These are phyloP conservation scores for Embidobia sp. DNA, from an alignment of 2,888 invertebrate species.

Conservation along the genomic window DNA sequence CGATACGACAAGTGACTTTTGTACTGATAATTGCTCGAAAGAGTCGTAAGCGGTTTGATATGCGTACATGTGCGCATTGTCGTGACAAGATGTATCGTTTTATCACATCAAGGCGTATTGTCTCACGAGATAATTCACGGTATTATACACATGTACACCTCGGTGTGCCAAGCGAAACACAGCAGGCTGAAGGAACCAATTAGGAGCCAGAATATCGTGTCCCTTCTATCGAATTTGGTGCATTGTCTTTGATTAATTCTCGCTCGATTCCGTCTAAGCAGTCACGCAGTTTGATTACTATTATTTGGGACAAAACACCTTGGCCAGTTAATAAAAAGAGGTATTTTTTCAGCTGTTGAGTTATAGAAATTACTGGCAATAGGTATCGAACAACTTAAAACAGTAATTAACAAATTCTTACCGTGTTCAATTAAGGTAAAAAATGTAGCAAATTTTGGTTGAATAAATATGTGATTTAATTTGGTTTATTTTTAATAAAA, in stretches of 20 bases:
- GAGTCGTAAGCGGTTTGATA: conserved; percentile 24
- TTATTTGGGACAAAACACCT: no score
- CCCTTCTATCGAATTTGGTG: conserved; percentile 15
- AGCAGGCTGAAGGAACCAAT: conserved; percentile 25
- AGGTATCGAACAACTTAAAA: no score
- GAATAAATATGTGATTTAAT: no score
- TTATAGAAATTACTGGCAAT: no score
- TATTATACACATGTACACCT: conserved; percentile 34
- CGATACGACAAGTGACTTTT: background rate
- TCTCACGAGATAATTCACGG: conserved; percentile 40
- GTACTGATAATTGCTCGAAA: conserved; percentile 31
- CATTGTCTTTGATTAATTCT: conserved; percentile 19
- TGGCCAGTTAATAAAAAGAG: no score
- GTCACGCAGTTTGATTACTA: background rate
- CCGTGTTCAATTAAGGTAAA: no score
- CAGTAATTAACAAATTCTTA: no score
- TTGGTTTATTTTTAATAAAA: no score
- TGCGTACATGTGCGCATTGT: conserved; percentile 24
- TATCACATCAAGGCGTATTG: conserved; percentile 41
- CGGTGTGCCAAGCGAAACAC: background rate
- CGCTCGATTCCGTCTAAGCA: conserved; percentile 8
- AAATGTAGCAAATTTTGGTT: no score
- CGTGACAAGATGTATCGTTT: conserved; percentile 38
- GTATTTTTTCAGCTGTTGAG: no score
- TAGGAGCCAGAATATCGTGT: conserved; percentile 11